Percentiles rank a stretch among this genome's conserved stretches.
phyloP scores from a whole-genome alignment of 1,140 invertebrate genomes.

The Listronotus bonariensis region DNA sequence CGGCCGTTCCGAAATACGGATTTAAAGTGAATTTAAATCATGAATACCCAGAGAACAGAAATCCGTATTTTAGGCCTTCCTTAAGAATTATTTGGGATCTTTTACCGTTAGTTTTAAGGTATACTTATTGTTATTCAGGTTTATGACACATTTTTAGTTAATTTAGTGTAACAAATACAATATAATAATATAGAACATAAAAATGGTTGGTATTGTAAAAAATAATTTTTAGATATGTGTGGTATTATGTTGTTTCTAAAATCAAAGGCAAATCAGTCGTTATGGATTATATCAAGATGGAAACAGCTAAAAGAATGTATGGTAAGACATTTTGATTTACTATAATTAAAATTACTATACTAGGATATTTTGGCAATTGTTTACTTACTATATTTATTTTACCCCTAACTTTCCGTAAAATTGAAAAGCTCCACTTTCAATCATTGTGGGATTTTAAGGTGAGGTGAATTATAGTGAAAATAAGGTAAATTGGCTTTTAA shows the following conservation, averaged over 20 bases:
- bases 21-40: conserved; percentile 76
- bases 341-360: too few species aligned
- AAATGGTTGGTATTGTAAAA: too few species aligned
- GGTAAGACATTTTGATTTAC: conserved; percentile 67
- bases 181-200: too few species aligned
- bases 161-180: too few species aligned
- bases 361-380: too few species aligned
- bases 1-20: conserved; percentile 63
- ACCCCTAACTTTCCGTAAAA: too few species aligned
- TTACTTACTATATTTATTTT: too few species aligned
- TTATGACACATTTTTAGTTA: too few species aligned
- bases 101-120: conserved; percentile 67
- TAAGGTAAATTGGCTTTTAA: too few species aligned
- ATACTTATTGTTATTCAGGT: conserved; percentile 40
- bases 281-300: conserved; percentile 71
- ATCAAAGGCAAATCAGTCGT: conserved; percentile 64
- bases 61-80: conserved; percentile 67
- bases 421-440: too few species aligned
- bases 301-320: conserved; percentile 73
- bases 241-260: conserved; percentile 65
- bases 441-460: too few species aligned
- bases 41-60: conserved; percentile 73
- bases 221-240: conserved; percentile 70
- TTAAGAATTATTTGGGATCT: conserved; percentile 69
- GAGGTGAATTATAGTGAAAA: too few species aligned